Evolutionary conservation across 2,113 vertebrate genomes (phyloP).

Genomic region (Fulica atra): DNA sequence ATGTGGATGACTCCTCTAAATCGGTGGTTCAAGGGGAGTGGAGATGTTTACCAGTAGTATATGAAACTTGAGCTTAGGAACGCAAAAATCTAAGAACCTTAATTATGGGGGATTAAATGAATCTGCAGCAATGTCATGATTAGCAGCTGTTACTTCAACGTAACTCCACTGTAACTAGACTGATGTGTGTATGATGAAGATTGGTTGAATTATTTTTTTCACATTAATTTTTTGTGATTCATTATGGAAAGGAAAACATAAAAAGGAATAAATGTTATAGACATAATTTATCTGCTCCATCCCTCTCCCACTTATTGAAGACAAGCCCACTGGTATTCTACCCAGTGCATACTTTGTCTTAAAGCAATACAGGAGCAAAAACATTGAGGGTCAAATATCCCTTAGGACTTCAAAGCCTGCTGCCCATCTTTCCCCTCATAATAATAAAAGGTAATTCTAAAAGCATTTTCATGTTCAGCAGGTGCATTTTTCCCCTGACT

Average conservation of each 20-base stretch:
- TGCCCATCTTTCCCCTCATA: background rate
- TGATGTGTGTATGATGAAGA: fast-evolving
- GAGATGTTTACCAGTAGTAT: background rate
- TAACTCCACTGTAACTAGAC: background rate
- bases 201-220: background rate
- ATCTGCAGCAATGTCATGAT: background rate
- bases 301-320: background rate
- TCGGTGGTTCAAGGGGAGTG: background rate
- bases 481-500: too few relatives aligned
- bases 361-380: background rate
- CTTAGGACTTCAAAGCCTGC: background rate
- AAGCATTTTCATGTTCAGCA: background rate
- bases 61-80: background rate
- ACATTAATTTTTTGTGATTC: background rate
- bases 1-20: background rate
- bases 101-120: background rate
- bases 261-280: background rate
- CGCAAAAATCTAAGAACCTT: background rate
- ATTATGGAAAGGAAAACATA: background rate
- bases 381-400: background rate
- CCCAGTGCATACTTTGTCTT: background rate
- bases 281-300: background rate
- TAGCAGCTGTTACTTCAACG: background rate
- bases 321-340: background rate
- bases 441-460: background rate